Evolutionary conservation across 2,797 vertebrate genomes (phyloP).

Genomic region (Enteromius fasciolatus): DNA sequence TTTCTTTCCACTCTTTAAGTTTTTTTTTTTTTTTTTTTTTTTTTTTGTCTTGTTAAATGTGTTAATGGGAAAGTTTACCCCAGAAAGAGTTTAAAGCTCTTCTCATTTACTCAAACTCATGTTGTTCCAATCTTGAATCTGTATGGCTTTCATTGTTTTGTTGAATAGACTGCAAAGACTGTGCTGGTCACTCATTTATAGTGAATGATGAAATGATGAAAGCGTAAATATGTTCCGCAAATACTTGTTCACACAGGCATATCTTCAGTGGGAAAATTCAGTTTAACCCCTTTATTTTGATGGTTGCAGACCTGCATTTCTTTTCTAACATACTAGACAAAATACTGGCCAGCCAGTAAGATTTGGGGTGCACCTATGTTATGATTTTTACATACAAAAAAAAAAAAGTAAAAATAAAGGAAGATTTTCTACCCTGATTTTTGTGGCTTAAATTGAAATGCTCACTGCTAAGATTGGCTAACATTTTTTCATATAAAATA

Average conservation of each 20-base stretch:
- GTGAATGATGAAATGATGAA: background rate
- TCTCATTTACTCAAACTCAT: background rate
- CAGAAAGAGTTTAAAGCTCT: too few species aligned
- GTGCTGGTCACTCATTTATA: background rate
- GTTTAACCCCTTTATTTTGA: background rate
- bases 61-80: background rate
- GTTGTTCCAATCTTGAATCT: background rate
- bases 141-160: background rate
- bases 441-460: too few species aligned
- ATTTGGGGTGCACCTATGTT: background rate
- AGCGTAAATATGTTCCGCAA: background rate
- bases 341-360: background rate
- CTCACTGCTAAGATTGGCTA: too few species aligned
- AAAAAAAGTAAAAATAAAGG: too few species aligned
- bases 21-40: background rate
- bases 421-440: too few species aligned
- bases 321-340: background rate
- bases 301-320: background rate
- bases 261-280: background rate
- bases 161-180: background rate
- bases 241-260: background rate
- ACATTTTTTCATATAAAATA: too few species aligned
- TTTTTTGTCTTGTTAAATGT: background rate
- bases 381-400: too few species aligned
- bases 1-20: background rate